phyloP scores from a whole-genome alignment of 92 coral and sea anemone genomes.

The Bergia puertoricense region DNA sequence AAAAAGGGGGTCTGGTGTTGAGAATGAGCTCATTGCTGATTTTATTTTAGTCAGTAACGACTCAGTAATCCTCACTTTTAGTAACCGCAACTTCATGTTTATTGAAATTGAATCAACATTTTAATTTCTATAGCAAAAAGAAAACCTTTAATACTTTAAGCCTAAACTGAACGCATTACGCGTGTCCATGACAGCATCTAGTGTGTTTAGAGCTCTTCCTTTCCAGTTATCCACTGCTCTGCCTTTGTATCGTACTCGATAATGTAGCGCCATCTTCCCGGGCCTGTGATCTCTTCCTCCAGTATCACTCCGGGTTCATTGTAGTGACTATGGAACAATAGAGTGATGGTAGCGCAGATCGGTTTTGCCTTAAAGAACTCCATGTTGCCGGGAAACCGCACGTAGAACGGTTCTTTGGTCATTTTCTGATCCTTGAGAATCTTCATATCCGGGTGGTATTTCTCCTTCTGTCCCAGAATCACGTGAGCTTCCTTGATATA shows the following conservation, averaged over 20 bases:
- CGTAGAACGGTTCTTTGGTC: constrained; percentile 65
- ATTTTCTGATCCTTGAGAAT: constrained; percentile 52
- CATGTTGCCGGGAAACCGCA: constrained; percentile 46
- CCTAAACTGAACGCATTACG: not conserved
- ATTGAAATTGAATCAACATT: not conserved
- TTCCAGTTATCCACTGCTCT: constrained; percentile 57
- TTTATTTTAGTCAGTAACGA: no score
- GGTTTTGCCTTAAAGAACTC: constrained; percentile 46
- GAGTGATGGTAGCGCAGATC: constrained; percentile 44
- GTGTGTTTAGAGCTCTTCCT: constrained; percentile 17
- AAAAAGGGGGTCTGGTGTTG: no score
- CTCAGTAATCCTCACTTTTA: not conserved
- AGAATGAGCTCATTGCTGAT: no score
- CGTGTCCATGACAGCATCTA: not conserved
- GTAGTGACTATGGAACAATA: constrained; percentile 72
- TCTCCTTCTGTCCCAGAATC: constrained; percentile 47
- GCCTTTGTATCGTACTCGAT: constrained; percentile 54
- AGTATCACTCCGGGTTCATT: constrained; percentile 64
- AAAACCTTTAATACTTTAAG: not conserved
- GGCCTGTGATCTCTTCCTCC: constrained; percentile 37
- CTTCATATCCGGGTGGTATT: constrained; percentile 38
- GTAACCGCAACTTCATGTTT: no score
- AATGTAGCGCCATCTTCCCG: constrained; percentile 60
- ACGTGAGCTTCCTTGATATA: constrained; percentile 62
- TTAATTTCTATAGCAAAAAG: not conserved